Conservation (phyloP, 2,113 vertebrate genomes). For the Rafetus swinhoei region DNA sequence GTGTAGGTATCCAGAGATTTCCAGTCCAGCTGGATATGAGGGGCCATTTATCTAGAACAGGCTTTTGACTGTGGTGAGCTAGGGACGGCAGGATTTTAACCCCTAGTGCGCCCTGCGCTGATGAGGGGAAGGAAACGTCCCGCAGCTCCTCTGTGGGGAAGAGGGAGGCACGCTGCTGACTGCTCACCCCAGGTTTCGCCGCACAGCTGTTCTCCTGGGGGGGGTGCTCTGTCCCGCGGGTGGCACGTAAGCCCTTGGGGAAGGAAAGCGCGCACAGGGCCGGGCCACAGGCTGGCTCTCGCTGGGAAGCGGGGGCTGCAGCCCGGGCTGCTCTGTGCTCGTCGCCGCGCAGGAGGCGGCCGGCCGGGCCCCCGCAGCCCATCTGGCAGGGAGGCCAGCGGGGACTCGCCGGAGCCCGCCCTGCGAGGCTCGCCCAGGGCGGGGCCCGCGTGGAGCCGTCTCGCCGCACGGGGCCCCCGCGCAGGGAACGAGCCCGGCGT, state of each 20-base stretch:
- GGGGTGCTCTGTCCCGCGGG: too few species aligned
- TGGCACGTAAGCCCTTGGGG: not conserved
- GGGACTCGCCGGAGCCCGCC: too few species aligned
- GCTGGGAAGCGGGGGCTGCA: not conserved
- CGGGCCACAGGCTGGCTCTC: not conserved
- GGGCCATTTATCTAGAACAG: not conserved
- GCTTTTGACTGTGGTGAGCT: not conserved
- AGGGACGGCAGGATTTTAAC: accelerated
- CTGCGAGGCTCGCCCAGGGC: not conserved
- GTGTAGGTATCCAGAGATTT: not conserved
- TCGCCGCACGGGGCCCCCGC: not conserved
- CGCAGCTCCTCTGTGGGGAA: accelerated
- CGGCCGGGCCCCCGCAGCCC: accelerated
- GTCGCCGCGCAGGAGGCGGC: accelerated
- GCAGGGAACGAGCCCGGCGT: not conserved
- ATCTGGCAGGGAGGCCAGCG: not conserved
- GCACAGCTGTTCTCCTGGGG: not conserved
- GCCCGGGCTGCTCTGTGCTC: not conserved
- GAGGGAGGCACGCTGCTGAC: not conserved
- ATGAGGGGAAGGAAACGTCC: accelerated
- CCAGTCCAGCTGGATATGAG: not conserved
- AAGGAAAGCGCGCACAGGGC: not conserved
- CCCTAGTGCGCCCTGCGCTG: not conserved
- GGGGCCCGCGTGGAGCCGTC: not conserved
- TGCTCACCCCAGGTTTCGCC: not conserved